Base-by-base conservation (phyloP, 2,113 vertebrate genomes). In the Psettodes erumei region DNA sequence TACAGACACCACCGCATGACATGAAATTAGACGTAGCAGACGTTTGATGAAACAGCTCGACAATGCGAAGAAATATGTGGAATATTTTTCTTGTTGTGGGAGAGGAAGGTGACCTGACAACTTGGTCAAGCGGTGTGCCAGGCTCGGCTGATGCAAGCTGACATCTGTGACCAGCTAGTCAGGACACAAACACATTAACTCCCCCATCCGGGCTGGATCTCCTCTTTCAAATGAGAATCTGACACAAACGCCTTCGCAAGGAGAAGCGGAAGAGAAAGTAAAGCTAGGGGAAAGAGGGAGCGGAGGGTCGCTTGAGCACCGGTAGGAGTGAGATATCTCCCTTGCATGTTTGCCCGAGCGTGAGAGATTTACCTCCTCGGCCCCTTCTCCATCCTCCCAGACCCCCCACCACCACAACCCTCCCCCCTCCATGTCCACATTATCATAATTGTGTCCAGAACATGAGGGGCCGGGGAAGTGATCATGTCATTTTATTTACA, bases 401-500 rank as follows among this genome's bases (percentile, higher is more conserved):
- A n/a, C n/a, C n/a, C n/a, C n/a, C n/a, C n/a, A n/a, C n/a, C n/a
- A n/a, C 58, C 3, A 95, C 93, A 93, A 94, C 94, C 95, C 89
- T 71, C 83, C 83, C 66, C 75, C 60, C 53, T 82, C 68, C 82
- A 77, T 94, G 91, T 95, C 90, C 92, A 92, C 96, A 98, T 99
- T 97, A 98, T 96, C 95, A 96, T 99, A 99, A 99, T 99, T 99
- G 97, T 98, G 95, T 98, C 95, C 84, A 95, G 92, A 96, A 99
- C 97, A 98, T 98, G 97, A 98, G 97, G 94, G 96, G 96, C 96
- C 94, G 93, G 96, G 96, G 96, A 98, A 99, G 97, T 98, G 98
- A 99, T 99, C 96, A 98, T 99, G 97, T 99, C 97, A 97, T 98
- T 97, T 99, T 99, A 99, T 98, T 99, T 99, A 98, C 96, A 98